Evolutionary conservation across 2,797 vertebrate genomes (phyloP).

Genomic region (Cirrhinus molitorella): DNA sequence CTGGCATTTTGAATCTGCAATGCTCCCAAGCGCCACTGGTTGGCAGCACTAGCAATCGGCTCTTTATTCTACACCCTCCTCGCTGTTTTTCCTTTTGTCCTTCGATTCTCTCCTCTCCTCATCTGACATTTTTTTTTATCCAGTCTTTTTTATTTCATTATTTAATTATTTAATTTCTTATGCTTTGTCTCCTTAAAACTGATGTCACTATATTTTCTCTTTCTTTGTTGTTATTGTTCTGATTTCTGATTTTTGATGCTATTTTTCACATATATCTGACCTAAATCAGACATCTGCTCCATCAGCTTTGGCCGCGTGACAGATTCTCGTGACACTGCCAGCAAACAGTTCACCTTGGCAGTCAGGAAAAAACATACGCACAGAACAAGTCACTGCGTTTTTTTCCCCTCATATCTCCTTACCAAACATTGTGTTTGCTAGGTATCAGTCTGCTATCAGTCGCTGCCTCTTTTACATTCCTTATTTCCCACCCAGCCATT

Average conservation of each 20-base stretch:
- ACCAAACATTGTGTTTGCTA: background rate
- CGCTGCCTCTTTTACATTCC: background rate
- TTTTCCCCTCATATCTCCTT: background rate
- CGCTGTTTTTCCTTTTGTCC: background rate
- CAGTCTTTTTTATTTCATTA: background rate
- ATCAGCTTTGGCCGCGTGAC: conserved; percentile 1
- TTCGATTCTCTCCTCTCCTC: background rate
- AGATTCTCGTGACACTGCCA: background rate
- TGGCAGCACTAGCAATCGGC: conserved; percentile 26
- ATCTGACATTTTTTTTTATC: conserved; percentile 6
- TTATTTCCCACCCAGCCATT: background rate
- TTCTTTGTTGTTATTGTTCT: background rate
- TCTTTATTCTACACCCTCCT: conserved; percentile 2
- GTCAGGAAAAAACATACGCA: background rate
- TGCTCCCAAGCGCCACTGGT: conserved; percentile 41
- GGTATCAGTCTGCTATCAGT: background rate
- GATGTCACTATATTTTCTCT: background rate
- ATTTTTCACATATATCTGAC: background rate
- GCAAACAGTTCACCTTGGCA: conserved; percentile 31
- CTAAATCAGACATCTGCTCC: conserved; percentile 30
- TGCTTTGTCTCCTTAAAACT: background rate
- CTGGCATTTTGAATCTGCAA: background rate
- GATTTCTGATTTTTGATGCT: background rate
- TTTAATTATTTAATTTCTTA: too few species aligned
- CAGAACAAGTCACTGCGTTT: background rate